These are phyloP conservation scores for Bolinopsis microptera DNA, from an alignment of 37 sponge, comb jelly and placozoan species.

Conservation along the genomic window DNA sequence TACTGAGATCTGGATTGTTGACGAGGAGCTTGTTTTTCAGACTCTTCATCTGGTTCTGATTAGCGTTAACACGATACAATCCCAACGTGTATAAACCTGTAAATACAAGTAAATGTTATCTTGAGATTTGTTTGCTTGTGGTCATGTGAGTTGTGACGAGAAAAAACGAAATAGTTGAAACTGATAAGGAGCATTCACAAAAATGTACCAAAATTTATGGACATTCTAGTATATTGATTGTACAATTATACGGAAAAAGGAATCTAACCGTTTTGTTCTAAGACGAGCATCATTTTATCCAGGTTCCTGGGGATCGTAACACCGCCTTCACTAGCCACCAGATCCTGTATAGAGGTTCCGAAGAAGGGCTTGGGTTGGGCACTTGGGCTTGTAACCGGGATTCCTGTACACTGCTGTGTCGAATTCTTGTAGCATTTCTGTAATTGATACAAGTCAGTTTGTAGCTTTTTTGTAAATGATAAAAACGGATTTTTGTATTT, in stretches of 20 bases:
- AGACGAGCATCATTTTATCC: neutral
- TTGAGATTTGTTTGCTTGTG: neutral
- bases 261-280: constrained; percentile 45
- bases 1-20: constrained; percentile 17
- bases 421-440: constrained; percentile 52
- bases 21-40: constrained; percentile 38
- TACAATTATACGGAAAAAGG: neutral
- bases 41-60: constrained; percentile 46
- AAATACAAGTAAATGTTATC: neutral
- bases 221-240: no score
- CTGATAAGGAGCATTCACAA: no score
- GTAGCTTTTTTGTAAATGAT: constrained; percentile 20
- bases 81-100: constrained; percentile 33
- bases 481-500: no score
- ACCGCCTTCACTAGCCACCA: constrained; percentile 25
- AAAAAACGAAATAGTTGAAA: neutral
- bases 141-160: neutral
- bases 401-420: neutral
- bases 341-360: constrained; percentile 16
- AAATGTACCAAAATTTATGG: no score
- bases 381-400: constrained; percentile 7
- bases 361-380: constrained; percentile 45
- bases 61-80: constrained; percentile 36
- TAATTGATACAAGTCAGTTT: neutral
- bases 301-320: constrained; percentile 12